These are phyloP conservation scores for Gisinianus flammeolus DNA, from an alignment of 2,888 invertebrate species.

Conservation along the genomic window DNA sequence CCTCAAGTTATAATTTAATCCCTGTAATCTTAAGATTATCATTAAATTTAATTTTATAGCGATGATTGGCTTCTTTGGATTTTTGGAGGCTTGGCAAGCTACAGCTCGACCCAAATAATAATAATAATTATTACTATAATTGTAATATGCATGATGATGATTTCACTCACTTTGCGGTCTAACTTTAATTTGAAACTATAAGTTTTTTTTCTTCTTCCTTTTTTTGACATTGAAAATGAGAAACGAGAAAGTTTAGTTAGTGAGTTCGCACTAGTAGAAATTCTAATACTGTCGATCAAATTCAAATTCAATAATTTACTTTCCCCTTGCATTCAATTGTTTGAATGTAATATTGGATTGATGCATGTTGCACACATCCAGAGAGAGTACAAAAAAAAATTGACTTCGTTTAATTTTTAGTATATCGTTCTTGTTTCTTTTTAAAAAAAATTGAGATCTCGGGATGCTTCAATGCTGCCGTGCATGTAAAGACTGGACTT, in stretches of 20 bases:
- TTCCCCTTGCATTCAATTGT: no score
- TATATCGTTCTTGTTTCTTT: constrained; percentile 17
- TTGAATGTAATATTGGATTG: no score
- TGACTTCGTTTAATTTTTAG: background rate
- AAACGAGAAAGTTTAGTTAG: no score
- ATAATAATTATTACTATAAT: constrained; percentile 1
- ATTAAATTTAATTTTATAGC: constrained; percentile 14
- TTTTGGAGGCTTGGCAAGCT: constrained; percentile 22
- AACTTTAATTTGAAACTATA: no score
- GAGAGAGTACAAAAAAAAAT: no score
- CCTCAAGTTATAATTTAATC: background rate
- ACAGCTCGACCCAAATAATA: constrained; percentile 20
- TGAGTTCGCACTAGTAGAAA: no score
- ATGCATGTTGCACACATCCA: no score
- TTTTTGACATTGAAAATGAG: no score
- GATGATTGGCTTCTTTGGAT: constrained; percentile 38
- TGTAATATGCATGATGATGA: background rate
- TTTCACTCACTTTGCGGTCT: background rate
- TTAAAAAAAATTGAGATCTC: background rate
- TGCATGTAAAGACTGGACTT: background rate
- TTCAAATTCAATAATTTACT: no score
- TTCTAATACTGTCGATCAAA: no score
- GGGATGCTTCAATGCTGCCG: no score
- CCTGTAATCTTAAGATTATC: background rate
- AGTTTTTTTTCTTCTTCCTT: no score